Evolutionary conservation across 2,888 invertebrate genomes (phyloP).

Genomic region (Drosophila anomelani): DNA sequence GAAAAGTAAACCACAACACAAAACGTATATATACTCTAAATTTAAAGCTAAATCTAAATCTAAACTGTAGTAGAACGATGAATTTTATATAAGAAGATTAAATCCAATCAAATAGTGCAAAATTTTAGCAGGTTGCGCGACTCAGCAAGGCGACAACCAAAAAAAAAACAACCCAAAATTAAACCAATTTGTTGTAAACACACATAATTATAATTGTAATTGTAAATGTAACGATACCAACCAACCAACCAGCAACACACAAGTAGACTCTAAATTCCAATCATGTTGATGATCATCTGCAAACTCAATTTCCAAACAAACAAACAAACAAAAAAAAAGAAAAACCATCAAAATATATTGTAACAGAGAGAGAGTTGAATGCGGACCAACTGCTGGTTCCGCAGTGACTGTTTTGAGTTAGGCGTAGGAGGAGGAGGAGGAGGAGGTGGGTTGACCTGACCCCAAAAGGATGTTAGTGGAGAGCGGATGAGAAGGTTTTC

Average conservation of each 20-base stretch:
- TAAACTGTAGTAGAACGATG: slow-evolving; percentile 63
- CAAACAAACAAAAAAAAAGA: slow-evolving; percentile 16
- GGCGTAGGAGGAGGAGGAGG: slow-evolving; percentile 32
- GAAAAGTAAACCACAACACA: slow-evolving; percentile 30
- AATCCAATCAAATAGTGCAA: slow-evolving; percentile 68
- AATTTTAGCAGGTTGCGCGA: slow-evolving; percentile 67
- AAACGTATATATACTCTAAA: slow-evolving; percentile 29
- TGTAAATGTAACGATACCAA: slow-evolving; percentile 34
- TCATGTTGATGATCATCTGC: slow-evolving; percentile 73
- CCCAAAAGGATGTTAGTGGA: slow-evolving; percentile 47
- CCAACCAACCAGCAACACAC: slow-evolving; percentile 12
- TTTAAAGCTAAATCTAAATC: slow-evolving; percentile 2
- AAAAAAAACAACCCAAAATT: slow-evolving; percentile 52
- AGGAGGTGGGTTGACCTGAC: slow-evolving; percentile 41
- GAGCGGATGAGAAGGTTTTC: slow-evolving; percentile 72
- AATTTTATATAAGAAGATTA: slow-evolving; percentile 61
- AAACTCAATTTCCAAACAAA: slow-evolving; percentile 57
- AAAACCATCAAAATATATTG: slow-evolving; percentile 42
- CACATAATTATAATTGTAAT: slow-evolving; percentile 49
- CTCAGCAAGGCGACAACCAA: slow-evolving; percentile 63
- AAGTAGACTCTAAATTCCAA: slow-evolving; percentile 66
- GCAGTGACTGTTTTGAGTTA: slow-evolving; percentile 70
- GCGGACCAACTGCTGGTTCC: slow-evolving; percentile 33
- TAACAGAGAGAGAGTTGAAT: slow-evolving; percentile 51
- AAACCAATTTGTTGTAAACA: slow-evolving; percentile 72